phyloP scores from a whole-genome alignment of 1,140 invertebrate genomes.

The Littorina saxatilis region DNA sequence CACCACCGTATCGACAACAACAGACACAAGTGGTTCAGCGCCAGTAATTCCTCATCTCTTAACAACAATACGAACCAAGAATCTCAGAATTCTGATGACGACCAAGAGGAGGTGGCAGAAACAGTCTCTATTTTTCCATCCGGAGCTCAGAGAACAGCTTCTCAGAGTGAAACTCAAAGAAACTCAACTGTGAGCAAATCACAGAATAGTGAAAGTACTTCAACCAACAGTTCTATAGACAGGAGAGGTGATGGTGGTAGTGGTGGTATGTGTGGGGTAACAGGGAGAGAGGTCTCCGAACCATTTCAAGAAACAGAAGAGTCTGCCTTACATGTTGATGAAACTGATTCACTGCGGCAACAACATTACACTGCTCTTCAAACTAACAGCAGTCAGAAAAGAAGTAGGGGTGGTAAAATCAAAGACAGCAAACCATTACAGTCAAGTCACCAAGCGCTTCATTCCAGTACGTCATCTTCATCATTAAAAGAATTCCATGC shows the following conservation, averaged over 20 bases:
- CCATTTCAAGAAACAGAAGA: too few species aligned
- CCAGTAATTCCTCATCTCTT: not conserved
- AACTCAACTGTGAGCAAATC: too few species aligned
- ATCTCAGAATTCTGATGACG: not conserved
- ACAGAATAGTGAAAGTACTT: not conserved
- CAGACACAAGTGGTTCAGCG: constrained; percentile 62
- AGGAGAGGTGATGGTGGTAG: not conserved
- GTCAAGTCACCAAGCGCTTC: too few species aligned
- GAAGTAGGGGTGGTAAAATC: too few species aligned
- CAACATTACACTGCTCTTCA: not conserved
- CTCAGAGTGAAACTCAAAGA: not conserved
- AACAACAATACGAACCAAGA: not conserved
- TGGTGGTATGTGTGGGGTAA: not conserved
- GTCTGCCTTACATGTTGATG: not conserved
- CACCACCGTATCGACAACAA: constrained; percentile 68
- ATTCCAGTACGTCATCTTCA: too few species aligned
- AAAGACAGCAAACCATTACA: too few species aligned
- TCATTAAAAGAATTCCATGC: too few species aligned
- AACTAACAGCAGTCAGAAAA: too few species aligned
- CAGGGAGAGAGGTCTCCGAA: too few species aligned
- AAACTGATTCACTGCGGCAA: not conserved
- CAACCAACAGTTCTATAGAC: not conserved
- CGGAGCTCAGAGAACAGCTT: not conserved
- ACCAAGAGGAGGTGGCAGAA: not conserved
- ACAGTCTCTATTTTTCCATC: constrained; percentile 15